Conservation (phyloP, 1,140 invertebrate genomes). For the Drosophila chauvacae region DNA sequence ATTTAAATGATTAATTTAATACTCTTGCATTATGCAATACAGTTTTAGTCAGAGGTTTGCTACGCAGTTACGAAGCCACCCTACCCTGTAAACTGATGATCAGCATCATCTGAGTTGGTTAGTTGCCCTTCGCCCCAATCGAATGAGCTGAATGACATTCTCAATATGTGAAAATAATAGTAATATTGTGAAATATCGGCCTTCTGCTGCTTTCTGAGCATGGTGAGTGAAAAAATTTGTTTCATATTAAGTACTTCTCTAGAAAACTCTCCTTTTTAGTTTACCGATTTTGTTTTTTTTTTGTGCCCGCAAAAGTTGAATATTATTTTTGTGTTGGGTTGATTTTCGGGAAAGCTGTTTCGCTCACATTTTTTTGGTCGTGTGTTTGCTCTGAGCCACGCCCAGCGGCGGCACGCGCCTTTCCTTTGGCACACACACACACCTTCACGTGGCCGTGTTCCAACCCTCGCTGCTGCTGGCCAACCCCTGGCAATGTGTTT, state of each 20-base stretch:
- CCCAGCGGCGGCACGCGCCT: conserved; percentile 58
- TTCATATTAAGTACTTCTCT: no score
- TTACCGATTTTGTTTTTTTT: neutral
- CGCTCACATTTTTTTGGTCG: conserved; percentile 1
- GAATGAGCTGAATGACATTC: no score
- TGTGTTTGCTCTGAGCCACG: conserved; percentile 32
- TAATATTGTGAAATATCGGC: no score
- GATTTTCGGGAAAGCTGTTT: conserved; percentile 5
- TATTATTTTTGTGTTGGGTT: neutral
- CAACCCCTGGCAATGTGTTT: conserved; percentile 62
- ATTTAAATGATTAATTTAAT: neutral
- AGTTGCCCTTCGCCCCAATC: no score
- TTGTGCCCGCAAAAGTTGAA: neutral
- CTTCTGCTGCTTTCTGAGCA: no score
- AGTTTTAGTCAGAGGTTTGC: no score
- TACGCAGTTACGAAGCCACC: no score
- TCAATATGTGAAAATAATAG: no score
- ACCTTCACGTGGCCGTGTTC: neutral
- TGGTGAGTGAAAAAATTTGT: no score
- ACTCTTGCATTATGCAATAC: no score
- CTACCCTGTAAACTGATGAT: no score
- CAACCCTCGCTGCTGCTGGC: conserved; percentile 7
- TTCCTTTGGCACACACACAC: conserved; percentile 34
- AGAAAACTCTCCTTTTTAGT: neutral
- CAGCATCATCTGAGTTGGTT: no score